Percentiles rank a stretch among this genome's conserved stretches.
Evolutionary conservation across 2,888 invertebrate species (phyloP).

Genomic region (Drosophila quinaria): DNA sequence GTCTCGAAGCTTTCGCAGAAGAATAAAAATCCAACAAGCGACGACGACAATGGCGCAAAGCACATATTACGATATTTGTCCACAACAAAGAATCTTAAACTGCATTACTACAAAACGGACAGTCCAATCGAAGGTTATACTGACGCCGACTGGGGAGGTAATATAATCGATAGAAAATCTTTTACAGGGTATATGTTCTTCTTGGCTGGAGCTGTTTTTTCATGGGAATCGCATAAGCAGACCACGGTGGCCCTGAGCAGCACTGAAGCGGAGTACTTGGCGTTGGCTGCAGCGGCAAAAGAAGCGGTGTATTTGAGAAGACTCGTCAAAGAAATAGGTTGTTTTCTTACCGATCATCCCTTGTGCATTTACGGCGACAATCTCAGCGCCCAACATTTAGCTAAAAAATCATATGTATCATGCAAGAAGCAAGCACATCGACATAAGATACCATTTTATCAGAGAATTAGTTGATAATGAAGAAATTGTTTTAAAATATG

Average conservation of each 20-base stretch:
- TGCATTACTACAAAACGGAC: background rate
- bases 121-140: background rate
- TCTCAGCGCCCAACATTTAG: constrained; percentile 6
- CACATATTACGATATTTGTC: background rate
- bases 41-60: background rate
- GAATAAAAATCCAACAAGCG: background rate
- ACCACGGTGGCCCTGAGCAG: background rate
- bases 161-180: constrained; percentile 1
- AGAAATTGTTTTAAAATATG: constrained; percentile 2
- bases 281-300: constrained; percentile 6
- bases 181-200: constrained; percentile 1
- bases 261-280: constrained; percentile 3
- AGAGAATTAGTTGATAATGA: background rate
- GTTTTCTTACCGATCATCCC: background rate
- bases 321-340: background rate
- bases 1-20: constrained; percentile 15
- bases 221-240: constrained; percentile 7
- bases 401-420: background rate
- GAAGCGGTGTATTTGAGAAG: constrained; percentile 3
- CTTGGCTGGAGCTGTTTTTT: constrained; percentile 3
- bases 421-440: no score
- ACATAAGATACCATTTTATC: background rate
- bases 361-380: constrained; percentile 8
- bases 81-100: background rate
- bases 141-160: constrained; percentile 1